phyloP scores from a whole-genome alignment of 2,797 vertebrate genomes.

The Euphonia xanthogaster region DNA sequence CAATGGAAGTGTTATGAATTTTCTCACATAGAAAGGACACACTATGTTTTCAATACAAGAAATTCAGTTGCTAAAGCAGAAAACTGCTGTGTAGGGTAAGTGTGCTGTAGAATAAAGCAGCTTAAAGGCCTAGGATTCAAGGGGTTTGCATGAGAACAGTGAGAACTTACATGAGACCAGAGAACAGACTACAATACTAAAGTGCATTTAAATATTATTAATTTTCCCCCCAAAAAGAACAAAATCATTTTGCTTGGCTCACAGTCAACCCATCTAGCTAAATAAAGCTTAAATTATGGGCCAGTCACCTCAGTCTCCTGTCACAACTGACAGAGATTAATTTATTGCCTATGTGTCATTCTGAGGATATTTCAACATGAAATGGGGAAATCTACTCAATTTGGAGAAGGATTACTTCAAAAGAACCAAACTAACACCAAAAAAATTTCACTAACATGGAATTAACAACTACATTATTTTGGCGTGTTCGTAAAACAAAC shows the following conservation, averaged over 20 bases:
- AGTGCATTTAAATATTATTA: not conserved
- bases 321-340: not conserved
- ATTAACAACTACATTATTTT: not conserved
- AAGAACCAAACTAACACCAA: not conserved
- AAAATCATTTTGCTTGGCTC: not conserved
- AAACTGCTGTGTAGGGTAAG: not conserved
- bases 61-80: not conserved
- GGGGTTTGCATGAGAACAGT: not conserved
- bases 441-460: not conserved
- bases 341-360: not conserved
- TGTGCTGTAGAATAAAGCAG: not conserved
- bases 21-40: not conserved
- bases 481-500: rapidly evolving
- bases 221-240: not conserved
- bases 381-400: not conserved
- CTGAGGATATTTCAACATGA: not conserved
- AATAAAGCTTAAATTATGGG: not conserved
- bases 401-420: not conserved
- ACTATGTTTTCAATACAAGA: not conserved
- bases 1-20: not conserved
- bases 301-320: not conserved
- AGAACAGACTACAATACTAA: not conserved
- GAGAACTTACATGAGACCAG: not conserved
- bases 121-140: not conserved
- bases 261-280: not conserved